Conservation (phyloP, 1,140 invertebrate species). For the Nymphalis io region DNA sequence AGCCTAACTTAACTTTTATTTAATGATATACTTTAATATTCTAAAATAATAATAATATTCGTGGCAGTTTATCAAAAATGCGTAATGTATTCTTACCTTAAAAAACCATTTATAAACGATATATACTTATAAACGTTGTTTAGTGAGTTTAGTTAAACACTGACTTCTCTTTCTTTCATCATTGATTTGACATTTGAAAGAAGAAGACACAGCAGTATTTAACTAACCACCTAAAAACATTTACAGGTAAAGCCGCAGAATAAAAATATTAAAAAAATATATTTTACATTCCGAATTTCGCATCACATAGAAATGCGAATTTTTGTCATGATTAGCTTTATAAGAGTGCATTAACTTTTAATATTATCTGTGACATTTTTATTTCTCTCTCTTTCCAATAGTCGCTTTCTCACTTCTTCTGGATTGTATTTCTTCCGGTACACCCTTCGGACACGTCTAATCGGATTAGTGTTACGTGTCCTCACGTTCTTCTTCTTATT, state of each 20-base stretch:
- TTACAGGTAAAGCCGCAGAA: no score
- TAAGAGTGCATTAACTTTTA: constrained; percentile 27
- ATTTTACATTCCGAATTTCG: no score
- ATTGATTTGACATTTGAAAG: no score
- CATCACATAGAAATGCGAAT: not conserved
- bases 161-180: no score
- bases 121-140: no score
- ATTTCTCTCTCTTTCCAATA: constrained; percentile 69
- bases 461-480: constrained; percentile 67
- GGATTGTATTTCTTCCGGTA: constrained; percentile 74
- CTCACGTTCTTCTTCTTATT: constrained; percentile 64
- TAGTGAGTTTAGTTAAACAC: no score
- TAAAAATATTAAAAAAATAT: no score
- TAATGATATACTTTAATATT: not conserved
- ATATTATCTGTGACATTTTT: constrained; percentile 42
- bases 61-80: constrained; percentile 6
- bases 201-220: no score
- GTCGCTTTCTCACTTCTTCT: constrained; percentile 71
- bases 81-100: not conserved
- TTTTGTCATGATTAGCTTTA: not conserved
- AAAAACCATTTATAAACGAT: no score
- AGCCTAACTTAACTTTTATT: not conserved
- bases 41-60: not conserved
- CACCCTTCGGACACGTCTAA: constrained; percentile 67
- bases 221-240: no score